Conservation (phyloP, 2,797 vertebrate genomes). For the Phoebastria nigripes region DNA sequence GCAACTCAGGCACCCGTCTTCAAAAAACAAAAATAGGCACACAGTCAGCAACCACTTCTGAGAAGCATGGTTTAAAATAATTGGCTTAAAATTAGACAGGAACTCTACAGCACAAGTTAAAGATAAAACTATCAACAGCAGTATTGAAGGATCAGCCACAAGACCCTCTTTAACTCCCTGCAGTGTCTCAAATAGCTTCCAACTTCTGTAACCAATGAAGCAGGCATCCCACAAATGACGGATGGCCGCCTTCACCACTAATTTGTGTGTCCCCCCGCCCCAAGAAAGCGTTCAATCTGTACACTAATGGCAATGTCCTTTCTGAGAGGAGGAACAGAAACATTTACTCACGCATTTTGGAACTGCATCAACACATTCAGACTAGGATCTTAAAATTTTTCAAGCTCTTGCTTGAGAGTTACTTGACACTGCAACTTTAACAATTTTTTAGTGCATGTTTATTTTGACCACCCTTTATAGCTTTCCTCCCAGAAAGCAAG, state of each 20-base stretch:
- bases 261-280: rapidly evolving
- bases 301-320: neutral
- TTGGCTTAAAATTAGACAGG: neutral
- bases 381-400: neutral
- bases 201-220: neutral
- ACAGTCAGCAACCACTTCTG: neutral
- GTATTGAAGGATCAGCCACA: neutral
- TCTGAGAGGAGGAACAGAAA: neutral
- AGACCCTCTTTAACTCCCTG: neutral
- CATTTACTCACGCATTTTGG: neutral
- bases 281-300: neutral
- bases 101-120: neutral
- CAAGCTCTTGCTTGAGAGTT: neutral
- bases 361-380: neutral
- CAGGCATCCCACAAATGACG: neutral
- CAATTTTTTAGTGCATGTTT: neutral
- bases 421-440: neutral
- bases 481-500: conserved; percentile 17
- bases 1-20: neutral
- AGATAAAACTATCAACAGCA: neutral
- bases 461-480: conserved; percentile 21
- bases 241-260: neutral
- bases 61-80: neutral
- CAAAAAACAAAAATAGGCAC: neutral
- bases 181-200: neutral